These are phyloP conservation scores for Oncopeltus fasciatus DNA, from an alignment of 1,140 invertebrate species.

Conservation along the genomic window DNA sequence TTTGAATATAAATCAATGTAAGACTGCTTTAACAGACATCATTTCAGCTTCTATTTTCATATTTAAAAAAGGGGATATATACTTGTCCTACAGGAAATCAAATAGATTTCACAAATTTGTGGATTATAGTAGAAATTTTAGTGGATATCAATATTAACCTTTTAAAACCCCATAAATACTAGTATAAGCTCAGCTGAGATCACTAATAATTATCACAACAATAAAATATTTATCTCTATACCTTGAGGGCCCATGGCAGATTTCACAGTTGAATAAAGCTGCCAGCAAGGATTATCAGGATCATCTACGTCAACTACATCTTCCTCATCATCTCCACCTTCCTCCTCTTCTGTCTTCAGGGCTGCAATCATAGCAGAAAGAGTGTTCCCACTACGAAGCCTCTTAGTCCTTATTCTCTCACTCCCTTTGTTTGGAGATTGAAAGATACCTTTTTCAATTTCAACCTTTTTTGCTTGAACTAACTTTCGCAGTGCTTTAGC, in stretches of 20 bases:
- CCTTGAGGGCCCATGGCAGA: slow-evolving; percentile 51
- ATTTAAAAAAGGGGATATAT: too few relatives aligned
- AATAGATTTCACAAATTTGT: too few relatives aligned
- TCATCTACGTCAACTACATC: slow-evolving; percentile 44
- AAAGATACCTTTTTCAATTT: slow-evolving; percentile 44
- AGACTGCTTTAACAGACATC: too few relatives aligned
- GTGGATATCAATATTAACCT: too few relatives aligned
- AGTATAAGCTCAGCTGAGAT: too few relatives aligned
- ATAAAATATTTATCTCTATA: slow-evolving; percentile 22
- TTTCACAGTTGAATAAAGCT: slow-evolving; percentile 60
- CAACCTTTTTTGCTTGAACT: slow-evolving; percentile 44
- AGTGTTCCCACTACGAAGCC: slow-evolving; percentile 32
- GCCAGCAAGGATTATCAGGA: slow-evolving; percentile 61
- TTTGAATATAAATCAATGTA: too few relatives aligned
- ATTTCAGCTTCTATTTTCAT: too few relatives aligned
- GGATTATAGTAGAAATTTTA: too few relatives aligned
- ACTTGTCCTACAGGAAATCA: too few relatives aligned
- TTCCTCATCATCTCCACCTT: slow-evolving; percentile 37
- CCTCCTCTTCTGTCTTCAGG: slow-evolving; percentile 38
- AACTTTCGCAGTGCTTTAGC: slow-evolving; percentile 77
- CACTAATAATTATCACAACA: too few relatives aligned
- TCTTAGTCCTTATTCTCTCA: slow-evolving; percentile 41
- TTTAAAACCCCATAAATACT: too few relatives aligned
- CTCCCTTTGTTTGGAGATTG: slow-evolving; percentile 33
- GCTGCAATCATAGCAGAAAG: slow-evolving; percentile 42